A percentile compares a stretch with the other conserved stretches of the same genome.
Conservation (phyloP, 2,797 vertebrate species). For the Cygnus olor region DNA sequence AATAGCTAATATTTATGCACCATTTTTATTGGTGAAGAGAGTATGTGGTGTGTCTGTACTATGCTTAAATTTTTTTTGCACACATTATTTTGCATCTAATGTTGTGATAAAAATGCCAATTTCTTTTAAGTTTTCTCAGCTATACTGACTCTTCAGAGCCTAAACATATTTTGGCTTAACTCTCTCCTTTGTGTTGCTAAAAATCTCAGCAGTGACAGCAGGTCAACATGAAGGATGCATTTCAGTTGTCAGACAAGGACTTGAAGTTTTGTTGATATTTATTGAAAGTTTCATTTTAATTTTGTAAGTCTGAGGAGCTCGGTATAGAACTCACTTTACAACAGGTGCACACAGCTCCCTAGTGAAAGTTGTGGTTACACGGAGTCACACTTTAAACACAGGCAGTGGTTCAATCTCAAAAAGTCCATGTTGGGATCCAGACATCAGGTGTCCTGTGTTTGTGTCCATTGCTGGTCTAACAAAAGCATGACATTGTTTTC, state of each 20-base stretch:
- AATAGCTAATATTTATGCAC: not conserved
- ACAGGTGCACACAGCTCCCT: not conserved
- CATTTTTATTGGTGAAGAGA: not conserved
- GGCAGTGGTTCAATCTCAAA: not conserved
- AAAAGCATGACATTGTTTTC: not conserved
- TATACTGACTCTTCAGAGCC: not conserved
- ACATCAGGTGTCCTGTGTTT: fast-evolving
- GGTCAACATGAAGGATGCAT: fast-evolving
- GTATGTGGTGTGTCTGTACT: not conserved
- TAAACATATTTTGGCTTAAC: not conserved
- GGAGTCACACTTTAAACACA: not conserved
- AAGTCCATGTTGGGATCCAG: not conserved
- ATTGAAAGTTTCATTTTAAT: not conserved
- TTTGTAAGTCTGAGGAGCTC: not conserved
- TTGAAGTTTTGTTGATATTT: not conserved
- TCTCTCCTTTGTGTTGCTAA: not conserved
- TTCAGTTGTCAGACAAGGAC: not conserved
- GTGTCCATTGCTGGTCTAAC: not conserved
- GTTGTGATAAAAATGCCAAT: not conserved
- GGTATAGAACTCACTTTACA: not conserved
- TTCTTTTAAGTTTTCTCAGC: not conserved
- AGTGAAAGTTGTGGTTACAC: not conserved
- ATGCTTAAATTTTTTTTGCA: not conserved
- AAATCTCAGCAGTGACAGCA: not conserved
- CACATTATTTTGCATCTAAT: not conserved